Evolutionary conservation across 2,888 invertebrate species (phyloP), one percentile per base, ranked within the genome.

Genomic region (Callosobruchus maculatus): DNA sequence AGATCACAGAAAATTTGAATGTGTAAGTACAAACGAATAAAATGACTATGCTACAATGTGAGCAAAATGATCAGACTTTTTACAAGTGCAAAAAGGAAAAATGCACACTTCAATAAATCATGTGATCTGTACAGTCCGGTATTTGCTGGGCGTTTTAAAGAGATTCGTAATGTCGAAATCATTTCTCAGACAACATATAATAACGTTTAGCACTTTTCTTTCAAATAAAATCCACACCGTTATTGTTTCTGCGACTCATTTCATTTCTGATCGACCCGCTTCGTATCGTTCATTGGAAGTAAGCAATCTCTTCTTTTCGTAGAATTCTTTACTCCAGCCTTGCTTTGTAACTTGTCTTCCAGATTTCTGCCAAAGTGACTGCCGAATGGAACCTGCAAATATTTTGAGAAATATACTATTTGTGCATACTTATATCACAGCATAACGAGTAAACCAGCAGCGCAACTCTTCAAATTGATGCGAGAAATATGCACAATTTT

Each of bases 321-420:
- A 18, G 5, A 1, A 49, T 49, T 49, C 49, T 49, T 93, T 93
- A 95, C 89, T 95, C 95, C 86, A 96, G 90, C 79, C 95, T 93
- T 81, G 95, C 94, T 89, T 96, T 96, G 91, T 97, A 97, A 88
- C 95, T 95, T 82, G 96, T 96, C 90, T 97, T 97, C 97, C 97
- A 97, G 82, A 97, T 96, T 89, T 97, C 97, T 79, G 97, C 97
- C 80, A 97, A 92, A 89, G 97, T 96, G 49, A 97, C 97, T 30
- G 97, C 96, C 76, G 96, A 96, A 88, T 97, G 97, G 92, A 97
- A 97, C 82, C 97, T 77, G 68, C 4, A 49, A 7, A 49, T 13
- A 49, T 7, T 18, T 4, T 2, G 13, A 5, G 18, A 13, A 49
- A 69, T 22, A 20, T 22, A 9, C 3, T 7, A 69, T 9, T 3